Percentiles rank a stretch among this genome's conserved stretches.
These are phyloP conservation scores for Halocynthia roretzi DNA, from an alignment of 23 tunicate species.

Conservation along the genomic window DNA sequence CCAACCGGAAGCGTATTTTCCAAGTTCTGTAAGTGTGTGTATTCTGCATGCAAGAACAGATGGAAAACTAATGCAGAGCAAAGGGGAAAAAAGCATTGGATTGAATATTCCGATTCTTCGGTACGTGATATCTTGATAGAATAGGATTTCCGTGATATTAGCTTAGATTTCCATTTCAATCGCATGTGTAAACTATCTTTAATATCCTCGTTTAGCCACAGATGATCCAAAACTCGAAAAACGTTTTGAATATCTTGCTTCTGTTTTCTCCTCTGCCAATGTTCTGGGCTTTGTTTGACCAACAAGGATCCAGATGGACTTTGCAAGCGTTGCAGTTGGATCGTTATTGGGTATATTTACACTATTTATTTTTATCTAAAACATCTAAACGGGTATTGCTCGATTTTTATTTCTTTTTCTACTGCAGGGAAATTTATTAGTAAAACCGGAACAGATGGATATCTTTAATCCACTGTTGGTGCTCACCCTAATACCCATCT, in stretches of 20 bases:
- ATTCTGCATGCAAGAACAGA: conserved; percentile 54
- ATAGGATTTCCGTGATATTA: neutral
- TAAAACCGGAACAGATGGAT: conserved; percentile 52
- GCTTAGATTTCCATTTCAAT: neutral
- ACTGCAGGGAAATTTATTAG: neutral
- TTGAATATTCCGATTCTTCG: conserved; percentile 66
- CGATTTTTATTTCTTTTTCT: neutral
- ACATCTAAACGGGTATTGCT: neutral
- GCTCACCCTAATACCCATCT: conserved; percentile 23
- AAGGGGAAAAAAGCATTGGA: conserved; percentile 40
- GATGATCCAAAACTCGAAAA: conserved; percentile 19
- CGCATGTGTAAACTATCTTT: neutral
- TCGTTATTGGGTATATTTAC: conserved; percentile 9
- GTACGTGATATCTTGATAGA: conserved; percentile 29
- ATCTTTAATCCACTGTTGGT: conserved; percentile 30
- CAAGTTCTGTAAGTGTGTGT: conserved; percentile 65
- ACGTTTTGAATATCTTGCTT: conserved; percentile 2
- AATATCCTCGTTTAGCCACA: neutral
- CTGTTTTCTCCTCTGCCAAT: conserved; percentile 22
- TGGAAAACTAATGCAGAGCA: conserved; percentile 46
- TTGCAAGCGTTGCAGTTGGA: conserved; percentile 24
- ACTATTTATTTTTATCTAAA: neutral
- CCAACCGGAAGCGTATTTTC: conserved; percentile 59
- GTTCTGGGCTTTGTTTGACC: conserved; percentile 28
- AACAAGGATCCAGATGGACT: conserved; percentile 35